Evolutionary conservation across 1,140 invertebrate genomes (phyloP).

Genomic region (Drosophila miranda): DNA sequence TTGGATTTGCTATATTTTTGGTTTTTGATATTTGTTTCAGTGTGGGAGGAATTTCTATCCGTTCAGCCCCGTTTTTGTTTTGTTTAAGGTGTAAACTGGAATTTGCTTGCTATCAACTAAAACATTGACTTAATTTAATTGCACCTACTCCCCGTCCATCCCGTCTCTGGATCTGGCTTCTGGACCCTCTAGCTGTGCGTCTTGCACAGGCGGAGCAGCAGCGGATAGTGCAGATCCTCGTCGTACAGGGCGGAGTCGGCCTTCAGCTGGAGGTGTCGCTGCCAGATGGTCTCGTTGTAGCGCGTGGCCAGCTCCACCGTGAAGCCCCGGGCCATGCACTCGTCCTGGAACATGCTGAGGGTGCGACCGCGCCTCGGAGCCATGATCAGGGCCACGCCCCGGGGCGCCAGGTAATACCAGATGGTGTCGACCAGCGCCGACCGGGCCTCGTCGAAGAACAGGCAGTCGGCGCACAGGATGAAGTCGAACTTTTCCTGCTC

Average conservation of each 20-base stretch:
- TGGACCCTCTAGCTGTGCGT: conserved; percentile 50
- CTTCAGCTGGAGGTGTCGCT: conserved; percentile 85
- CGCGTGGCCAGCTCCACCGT: conserved; percentile 84
- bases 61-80: conserved; percentile 16
- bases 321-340: conserved; percentile 85
- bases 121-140: conserved; percentile 69
- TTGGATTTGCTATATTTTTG: conserved; percentile 28
- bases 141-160: conserved; percentile 30
- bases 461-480: conserved; percentile 90
- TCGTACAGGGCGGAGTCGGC: conserved; percentile 85
- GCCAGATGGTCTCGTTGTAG: conserved; percentile 87
- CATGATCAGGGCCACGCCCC: conserved; percentile 89
- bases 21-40: background rate
- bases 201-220: conserved; percentile 85
- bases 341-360: conserved; percentile 87
- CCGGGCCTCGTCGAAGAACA: conserved; percentile 92
- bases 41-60: conserved; percentile 57
- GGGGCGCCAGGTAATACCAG: conserved; percentile 85
- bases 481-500: conserved; percentile 85
- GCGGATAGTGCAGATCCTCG: conserved; percentile 87
- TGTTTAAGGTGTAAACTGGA: conserved; percentile 74
- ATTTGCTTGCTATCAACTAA: conserved; percentile 77
- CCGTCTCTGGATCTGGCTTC: background rate
- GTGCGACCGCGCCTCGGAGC: conserved; percentile 89
- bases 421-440: conserved; percentile 88